phyloP scores from a whole-genome alignment of 2,113 vertebrate species.

The Limanda limanda region DNA sequence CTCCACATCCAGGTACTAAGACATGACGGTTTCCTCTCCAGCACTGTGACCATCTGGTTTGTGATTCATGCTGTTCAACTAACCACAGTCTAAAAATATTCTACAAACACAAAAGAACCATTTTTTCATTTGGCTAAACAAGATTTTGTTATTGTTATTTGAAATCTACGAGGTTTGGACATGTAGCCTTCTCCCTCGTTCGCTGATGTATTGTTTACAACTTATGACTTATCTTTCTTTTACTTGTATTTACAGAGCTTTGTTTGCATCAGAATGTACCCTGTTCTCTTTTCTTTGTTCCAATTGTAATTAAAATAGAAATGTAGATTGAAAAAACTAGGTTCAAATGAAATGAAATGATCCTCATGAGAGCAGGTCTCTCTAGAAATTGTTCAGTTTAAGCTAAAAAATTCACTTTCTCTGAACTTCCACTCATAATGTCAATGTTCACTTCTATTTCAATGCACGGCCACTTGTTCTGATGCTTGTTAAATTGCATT shows the following conservation, averaged over 20 bases:
- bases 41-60: not conserved
- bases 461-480: not conserved
- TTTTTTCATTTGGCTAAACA: conserved; percentile 6
- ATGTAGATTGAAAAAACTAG: not conserved
- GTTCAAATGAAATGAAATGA: too few species aligned
- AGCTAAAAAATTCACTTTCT: not conserved
- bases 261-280: not conserved
- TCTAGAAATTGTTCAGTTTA: conserved; percentile 8
- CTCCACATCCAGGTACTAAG: conserved; percentile 36
- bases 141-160: not conserved
- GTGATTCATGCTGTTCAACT: not conserved
- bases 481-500: not conserved
- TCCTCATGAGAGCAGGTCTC: conserved; percentile 79
- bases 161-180: not conserved
- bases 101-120: not conserved
- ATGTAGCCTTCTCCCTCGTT: not conserved
- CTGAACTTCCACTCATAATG: not conserved
- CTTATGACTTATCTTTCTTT: not conserved
- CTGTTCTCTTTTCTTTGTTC: not conserved
- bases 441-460: conserved; percentile 4
- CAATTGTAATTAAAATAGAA: not conserved
- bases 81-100: not conserved
- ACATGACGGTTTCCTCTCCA: conserved; percentile 1
- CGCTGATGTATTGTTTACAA: conserved; percentile 41
- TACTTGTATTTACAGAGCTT: conserved; percentile 25